Evolutionary conservation across 2,113 vertebrate species (phyloP), one percentile per base, ranked within the genome.

Genomic region (Collichthys lucidus): DNA sequence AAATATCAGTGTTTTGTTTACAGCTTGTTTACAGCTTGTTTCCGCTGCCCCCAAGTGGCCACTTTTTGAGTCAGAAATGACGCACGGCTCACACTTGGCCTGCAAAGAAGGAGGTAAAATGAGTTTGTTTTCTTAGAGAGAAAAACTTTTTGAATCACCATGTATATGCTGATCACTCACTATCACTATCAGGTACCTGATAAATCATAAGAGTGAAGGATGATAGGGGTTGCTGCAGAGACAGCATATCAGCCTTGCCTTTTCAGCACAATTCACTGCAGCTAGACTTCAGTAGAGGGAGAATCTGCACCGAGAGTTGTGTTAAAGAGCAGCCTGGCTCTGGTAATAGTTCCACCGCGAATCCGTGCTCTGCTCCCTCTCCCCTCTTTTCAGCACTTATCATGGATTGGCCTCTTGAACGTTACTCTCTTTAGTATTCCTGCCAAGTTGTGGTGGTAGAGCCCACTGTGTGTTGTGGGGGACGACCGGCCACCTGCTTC

Each of bases 361-460:
- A 52, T 62, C 47, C 1, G 3, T 29, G 40, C 72, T 76, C 29
- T 60, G n/a, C 60, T 50, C 56, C 40, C 24, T 24, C 56, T 22
- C 17, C 40, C 29, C 53, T 47, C 85, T 83, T 92, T 91, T 91
- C 86, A 88, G 9, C 89, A 87, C 86, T 86, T 86, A 66, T 59
- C 57, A 49, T 59, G 22, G 20, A 80, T 53, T 55, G 78, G 72
- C 49, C 74, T 84, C 68, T 78, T 68, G 69, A 80, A 76, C 62
- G n/a, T 20, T 76, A 52, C 44, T 84, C 53, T 81, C 80, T 87
- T 89, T 88, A 73, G 78, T 81, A 67, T 49, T 49, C 61, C 20
- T 71, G 83, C 86, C 89, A 89, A 91, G 75, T 68, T 67, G 44
- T 44, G 62, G 61, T 78, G 74, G 71, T 84, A 26, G 44, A 87